These are phyloP conservation scores for Saxidomus purpurata DNA, from an alignment of 1,140 invertebrate species.

Conservation along the genomic window DNA sequence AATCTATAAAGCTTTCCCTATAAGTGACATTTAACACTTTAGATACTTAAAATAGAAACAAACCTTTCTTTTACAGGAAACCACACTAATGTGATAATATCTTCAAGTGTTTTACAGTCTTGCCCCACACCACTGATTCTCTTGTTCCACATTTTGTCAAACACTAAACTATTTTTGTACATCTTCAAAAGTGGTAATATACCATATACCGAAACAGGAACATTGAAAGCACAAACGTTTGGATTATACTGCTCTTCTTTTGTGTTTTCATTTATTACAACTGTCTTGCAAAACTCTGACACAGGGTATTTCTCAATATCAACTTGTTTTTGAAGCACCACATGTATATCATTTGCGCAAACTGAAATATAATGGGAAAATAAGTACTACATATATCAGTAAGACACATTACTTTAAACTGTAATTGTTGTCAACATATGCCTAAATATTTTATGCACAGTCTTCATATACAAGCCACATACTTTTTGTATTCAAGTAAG, in stretches of 20 bases:
- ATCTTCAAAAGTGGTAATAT: neutral
- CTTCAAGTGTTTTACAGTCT: neutral
- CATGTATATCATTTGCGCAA: neutral
- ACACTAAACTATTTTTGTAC: neutral
- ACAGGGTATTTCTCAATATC: neutral
- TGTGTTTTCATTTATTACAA: neutral
- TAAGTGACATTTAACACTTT: no score
- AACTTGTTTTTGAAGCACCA: neutral
- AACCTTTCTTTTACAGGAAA: slow-evolving; percentile 7
- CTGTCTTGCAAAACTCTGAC: neutral
- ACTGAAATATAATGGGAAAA: neutral
- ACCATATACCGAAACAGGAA: neutral
- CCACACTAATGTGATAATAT: neutral
- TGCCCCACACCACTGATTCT: neutral
- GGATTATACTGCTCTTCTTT: neutral
- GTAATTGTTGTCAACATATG: no score
- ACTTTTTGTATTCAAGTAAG: no score
- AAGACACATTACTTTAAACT: no score
- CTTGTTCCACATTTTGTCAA: neutral
- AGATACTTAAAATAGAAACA: neutral
- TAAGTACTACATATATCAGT: no score
- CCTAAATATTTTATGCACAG: no score
- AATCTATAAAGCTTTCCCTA: no score
- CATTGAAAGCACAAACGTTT: neutral
- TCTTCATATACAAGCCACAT: no score